These are phyloP conservation scores for Euglossa dilemma DNA, from an alignment of 1,140 invertebrate species.

Conservation along the genomic window DNA sequence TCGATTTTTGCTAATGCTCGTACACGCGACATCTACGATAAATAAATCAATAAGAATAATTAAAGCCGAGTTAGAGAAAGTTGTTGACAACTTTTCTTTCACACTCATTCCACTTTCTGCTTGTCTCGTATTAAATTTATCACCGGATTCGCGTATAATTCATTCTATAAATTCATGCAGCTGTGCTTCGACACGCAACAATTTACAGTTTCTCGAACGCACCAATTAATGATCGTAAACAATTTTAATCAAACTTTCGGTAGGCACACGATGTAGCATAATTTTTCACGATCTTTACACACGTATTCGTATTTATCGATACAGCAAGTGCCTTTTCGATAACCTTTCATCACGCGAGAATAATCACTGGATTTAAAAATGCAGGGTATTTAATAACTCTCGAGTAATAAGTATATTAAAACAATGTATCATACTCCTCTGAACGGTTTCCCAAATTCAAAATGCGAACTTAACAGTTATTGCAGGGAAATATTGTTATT, in stretches of 20 bases:
- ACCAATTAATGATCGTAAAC: conserved; percentile 3
- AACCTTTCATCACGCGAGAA: not conserved
- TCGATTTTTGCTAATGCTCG: too few relatives aligned
- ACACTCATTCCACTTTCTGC: not conserved
- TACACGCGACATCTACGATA: too few relatives aligned
- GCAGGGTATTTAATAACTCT: not conserved
- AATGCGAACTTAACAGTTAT: not conserved
- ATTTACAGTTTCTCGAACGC: not conserved
- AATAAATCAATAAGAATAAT: not conserved
- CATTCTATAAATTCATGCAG: not conserved
- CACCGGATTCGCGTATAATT: conserved; percentile 4
- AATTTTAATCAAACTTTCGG: conserved; percentile 8
- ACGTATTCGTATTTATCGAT: not conserved
- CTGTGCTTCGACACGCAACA: not conserved
- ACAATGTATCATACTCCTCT: not conserved
- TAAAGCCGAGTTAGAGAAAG: not conserved
- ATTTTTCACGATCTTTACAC: not conserved
- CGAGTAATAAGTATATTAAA: not conserved
- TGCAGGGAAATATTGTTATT: not conserved
- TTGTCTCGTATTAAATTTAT: conserved; percentile 11
- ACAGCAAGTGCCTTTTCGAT: not conserved
- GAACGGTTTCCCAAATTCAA: not conserved
- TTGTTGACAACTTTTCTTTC: not conserved
- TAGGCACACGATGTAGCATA: not conserved
- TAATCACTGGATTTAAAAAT: not conserved